Conservation (phyloP, 2,113 vertebrate species). For the Natator depressus region DNA sequence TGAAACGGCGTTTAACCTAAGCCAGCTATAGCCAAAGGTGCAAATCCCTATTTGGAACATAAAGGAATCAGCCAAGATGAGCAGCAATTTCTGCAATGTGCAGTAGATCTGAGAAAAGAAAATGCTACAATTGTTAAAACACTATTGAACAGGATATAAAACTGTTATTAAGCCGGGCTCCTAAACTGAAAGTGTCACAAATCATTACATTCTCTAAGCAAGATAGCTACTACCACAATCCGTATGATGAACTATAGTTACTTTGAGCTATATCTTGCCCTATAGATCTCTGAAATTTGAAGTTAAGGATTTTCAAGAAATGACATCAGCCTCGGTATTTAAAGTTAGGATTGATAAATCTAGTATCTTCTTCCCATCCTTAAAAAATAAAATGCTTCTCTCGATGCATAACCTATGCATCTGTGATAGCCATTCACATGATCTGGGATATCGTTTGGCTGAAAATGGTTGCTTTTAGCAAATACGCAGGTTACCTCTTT, state of each 20-base stretch:
- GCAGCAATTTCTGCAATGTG: background rate
- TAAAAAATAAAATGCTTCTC: background rate
- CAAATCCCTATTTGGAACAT: background rate
- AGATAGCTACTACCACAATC: background rate
- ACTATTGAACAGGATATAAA: background rate
- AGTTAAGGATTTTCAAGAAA: background rate
- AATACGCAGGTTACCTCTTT: background rate
- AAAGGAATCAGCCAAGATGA: background rate
- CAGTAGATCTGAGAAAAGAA: rapidly evolving
- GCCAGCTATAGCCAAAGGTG: background rate
- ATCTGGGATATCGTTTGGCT: rapidly evolving
- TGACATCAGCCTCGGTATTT: too few species aligned
- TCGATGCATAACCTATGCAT: background rate
- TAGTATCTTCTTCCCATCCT: background rate
- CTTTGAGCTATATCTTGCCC: background rate
- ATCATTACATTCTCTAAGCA: rapidly evolving
- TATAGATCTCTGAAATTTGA: background rate
- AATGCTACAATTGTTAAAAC: background rate
- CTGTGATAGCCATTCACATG: background rate
- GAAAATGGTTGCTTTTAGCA: background rate
- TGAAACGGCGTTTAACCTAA: background rate
- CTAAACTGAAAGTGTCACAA: background rate
- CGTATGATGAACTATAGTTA: background rate
- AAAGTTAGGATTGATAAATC: background rate
- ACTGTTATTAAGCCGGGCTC: background rate